These are phyloP conservation scores for Dasyurus viverrinus DNA, from an alignment of 2,113 vertebrate genomes.

Conservation along the genomic window DNA sequence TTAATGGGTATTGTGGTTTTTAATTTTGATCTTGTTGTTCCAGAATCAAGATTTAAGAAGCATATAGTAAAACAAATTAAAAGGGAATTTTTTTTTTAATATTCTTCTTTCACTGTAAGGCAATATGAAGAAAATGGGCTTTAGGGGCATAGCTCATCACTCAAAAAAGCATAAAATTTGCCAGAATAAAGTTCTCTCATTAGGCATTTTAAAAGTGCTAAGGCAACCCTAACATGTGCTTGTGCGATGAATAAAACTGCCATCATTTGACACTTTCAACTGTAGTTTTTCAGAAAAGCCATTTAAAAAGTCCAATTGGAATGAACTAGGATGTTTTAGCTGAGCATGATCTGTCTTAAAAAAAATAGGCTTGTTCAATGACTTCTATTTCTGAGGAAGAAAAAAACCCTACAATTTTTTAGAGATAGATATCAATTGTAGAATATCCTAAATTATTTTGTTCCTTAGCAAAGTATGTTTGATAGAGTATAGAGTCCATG, in stretches of 20 bases:
- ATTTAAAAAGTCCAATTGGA: not conserved
- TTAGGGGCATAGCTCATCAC: not conserved
- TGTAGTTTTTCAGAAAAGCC: not conserved
- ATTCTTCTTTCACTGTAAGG: not conserved
- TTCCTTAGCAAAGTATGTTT: not conserved
- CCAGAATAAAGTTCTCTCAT: not conserved
- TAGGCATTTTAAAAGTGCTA: not conserved
- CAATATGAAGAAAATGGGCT: not conserved
- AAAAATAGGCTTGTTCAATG: not conserved
- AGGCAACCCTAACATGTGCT: not conserved
- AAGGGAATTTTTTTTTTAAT: not conserved
- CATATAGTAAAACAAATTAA: not conserved
- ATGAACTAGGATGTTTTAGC: not conserved
- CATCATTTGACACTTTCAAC: not conserved
- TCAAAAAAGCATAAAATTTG: slow-evolving; percentile 5
- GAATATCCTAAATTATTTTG: not conserved
- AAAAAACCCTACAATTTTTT: not conserved
- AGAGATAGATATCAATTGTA: not conserved
- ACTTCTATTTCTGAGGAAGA: not conserved
- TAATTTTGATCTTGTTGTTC: slow-evolving; percentile 27
- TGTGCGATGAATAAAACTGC: slow-evolving; percentile 27
- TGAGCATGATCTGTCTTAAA: not conserved
- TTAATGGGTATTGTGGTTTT: not conserved
- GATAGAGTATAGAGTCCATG: not conserved
- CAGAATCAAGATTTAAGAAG: slow-evolving; percentile 2